Evolutionary conservation across 2,113 vertebrate species (phyloP).

Genomic region (Chamaetylas fuelleborni): DNA sequence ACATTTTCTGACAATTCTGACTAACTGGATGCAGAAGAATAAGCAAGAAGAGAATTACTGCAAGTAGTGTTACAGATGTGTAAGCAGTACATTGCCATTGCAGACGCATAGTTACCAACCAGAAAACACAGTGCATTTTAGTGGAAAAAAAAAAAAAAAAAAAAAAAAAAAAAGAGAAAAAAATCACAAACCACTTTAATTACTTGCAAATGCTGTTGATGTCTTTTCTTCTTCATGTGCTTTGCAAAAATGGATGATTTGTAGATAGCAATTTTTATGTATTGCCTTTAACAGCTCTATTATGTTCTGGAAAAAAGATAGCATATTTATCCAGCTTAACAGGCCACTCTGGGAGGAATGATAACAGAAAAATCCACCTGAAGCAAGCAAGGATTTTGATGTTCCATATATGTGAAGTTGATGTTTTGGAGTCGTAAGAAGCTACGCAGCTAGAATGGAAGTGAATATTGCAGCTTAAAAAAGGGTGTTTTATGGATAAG

Average conservation of each 20-base stretch:
- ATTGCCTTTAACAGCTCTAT: neutral
- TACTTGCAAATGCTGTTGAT: neutral
- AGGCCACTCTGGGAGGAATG: neutral
- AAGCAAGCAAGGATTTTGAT: neutral
- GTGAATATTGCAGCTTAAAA: neutral
- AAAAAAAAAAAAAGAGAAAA: neutral
- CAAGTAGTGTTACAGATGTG: neutral
- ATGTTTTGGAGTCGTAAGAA: neutral
- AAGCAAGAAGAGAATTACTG: neutral
- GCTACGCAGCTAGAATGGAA: neutral
- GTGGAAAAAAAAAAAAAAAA: neutral
- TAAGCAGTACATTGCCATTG: neutral
- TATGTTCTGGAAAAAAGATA: neutral
- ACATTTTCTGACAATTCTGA: neutral
- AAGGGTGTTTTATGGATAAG: neutral
- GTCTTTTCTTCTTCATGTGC: neutral
- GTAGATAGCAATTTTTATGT: neutral
- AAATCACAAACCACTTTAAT: neutral
- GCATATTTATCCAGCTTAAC: slow-evolving; percentile 17
- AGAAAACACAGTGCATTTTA: neutral
- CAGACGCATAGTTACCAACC: neutral
- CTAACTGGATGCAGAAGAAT: neutral
- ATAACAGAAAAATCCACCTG: slow-evolving; percentile 4
- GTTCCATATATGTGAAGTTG: neutral
- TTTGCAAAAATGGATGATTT: neutral